Evolutionary conservation across 2,888 invertebrate species (phyloP).

Genomic region (Schizaphis graminum): DNA sequence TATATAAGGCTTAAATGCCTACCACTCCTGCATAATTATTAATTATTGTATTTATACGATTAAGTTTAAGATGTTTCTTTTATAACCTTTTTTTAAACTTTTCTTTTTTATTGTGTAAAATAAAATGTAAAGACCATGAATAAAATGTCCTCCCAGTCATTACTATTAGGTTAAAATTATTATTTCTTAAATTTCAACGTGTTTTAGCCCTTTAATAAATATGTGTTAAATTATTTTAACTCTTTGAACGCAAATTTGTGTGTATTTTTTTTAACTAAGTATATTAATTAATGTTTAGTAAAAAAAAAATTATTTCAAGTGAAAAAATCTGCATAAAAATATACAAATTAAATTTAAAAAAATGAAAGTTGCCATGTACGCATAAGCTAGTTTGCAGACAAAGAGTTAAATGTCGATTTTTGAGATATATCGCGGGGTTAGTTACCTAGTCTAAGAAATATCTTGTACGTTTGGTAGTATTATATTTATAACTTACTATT

Average conservation of each 20-base stretch:
- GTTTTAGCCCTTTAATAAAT: slow-evolving; percentile 27
- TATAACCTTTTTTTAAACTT: slow-evolving; percentile 60
- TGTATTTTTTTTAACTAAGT: slow-evolving; percentile 1
- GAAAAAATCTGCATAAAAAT: background rate
- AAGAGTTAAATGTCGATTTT: slow-evolving; percentile 45
- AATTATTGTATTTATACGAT: slow-evolving; percentile 51
- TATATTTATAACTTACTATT: slow-evolving; percentile 11
- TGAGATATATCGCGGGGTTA: slow-evolving; percentile 35
- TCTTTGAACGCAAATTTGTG: slow-evolving; percentile 30
- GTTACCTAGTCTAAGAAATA: slow-evolving; percentile 63
- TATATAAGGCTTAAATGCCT: slow-evolving; percentile 31
- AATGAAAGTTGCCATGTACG: slow-evolving; percentile 26
- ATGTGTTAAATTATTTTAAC: background rate
- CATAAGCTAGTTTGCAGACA: slow-evolving; percentile 11
- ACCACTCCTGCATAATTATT: slow-evolving; percentile 45
- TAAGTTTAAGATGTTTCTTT: slow-evolving; percentile 50
- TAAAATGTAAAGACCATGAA: slow-evolving; percentile 29
- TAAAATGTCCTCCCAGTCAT: slow-evolving; percentile 57
- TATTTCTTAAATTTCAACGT: slow-evolving; percentile 49
- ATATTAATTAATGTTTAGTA: background rate
- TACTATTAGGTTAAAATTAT: slow-evolving; percentile 57
- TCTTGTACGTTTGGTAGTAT: slow-evolving; percentile 43
- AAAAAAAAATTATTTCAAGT: background rate
- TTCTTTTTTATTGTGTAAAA: slow-evolving; percentile 32
- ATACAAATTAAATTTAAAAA: background rate